Base-by-base conservation (phyloP, 2,888 invertebrate genomes). In the Amiota minor region DNA sequence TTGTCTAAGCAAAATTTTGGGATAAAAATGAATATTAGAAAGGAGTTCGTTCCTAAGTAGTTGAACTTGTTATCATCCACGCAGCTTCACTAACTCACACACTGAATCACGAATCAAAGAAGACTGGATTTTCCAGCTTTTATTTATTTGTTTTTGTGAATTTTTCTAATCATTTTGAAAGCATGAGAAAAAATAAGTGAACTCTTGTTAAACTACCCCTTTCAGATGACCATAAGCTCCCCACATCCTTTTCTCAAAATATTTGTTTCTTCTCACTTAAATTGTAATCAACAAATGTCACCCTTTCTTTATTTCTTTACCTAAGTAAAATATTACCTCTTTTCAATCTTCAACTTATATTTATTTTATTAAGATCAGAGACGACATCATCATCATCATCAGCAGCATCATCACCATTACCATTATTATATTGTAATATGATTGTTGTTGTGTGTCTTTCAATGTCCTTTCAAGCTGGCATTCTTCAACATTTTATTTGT, bases 31-130 rank as follows among this genome's bases (percentile, higher is more conserved):
- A 35, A 35, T 35, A 35, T 6, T 35, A 6, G 35, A 6, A 35
- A 35, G 6, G 35, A 35, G 35, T 35, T 35, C 35, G 35, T 35
- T 35, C 35, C 35, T 35, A 72, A 65, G 65, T 47, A 46, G 56
- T 80, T 78, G 84, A 84, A 84, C 84, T 82, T 80, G 85, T 82
- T 84, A 81, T 84, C 84, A 82, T 81, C 79, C 74, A 11, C 3
- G 11, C 16, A 16, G 16, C 56, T 11, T 59, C 56, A 18, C 35
- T 35, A 1, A 35, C 6, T 59, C 56, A 18, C 35, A 6, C 6
- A 35, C 6, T 35, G 4, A 35, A 2, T 35, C 35, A 35, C 35
- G 47, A 18, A 65, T 65, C 9, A 74, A 75, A 75, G 76, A 73
- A 80, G 84, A 85, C 83, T 78, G 78, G 83, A 85, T 83, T 74